Percentiles rank a stretch among this genome's conserved stretches.
These are phyloP conservation scores for Halichoerus grypus DNA, from an alignment of 2,113 vertebrate species.

Conservation along the genomic window DNA sequence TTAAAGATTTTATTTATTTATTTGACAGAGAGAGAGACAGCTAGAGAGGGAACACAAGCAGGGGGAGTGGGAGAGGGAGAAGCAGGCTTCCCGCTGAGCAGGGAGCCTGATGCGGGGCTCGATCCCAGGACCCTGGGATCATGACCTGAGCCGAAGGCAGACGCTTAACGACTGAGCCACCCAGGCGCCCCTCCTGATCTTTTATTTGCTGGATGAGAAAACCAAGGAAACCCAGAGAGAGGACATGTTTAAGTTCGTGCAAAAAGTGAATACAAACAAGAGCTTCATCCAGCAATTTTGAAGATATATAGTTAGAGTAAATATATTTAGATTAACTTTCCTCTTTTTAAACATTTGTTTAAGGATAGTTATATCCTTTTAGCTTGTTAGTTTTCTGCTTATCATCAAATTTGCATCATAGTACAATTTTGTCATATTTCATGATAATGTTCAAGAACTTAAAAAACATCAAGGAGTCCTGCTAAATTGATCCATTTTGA, in stretches of 20 bases:
- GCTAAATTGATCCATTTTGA: conserved; percentile 22
- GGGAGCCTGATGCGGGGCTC: too few relatives aligned
- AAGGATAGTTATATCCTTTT: neutral
- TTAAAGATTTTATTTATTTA: too few relatives aligned
- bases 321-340: neutral
- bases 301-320: neutral
- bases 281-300: neutral
- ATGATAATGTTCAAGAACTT: neutral
- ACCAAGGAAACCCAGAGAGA: neutral
- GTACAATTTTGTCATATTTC: neutral
- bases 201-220: neutral
- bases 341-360: conserved; percentile 6
- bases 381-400: neutral
- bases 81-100: too few relatives aligned
- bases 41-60: too few relatives aligned
- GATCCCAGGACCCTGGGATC: too few relatives aligned
- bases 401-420: neutral
- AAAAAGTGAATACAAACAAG: neutral
- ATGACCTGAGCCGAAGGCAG: too few relatives aligned
- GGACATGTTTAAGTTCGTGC: neutral
- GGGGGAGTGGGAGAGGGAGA: too few relatives aligned
- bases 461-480: neutral
- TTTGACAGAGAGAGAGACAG: too few relatives aligned
- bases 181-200: too few relatives aligned
- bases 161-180: too few relatives aligned